These are phyloP conservation scores for Rhinoptilus africanus DNA, from an alignment of 2,113 vertebrate genomes.

Conservation along the genomic window DNA sequence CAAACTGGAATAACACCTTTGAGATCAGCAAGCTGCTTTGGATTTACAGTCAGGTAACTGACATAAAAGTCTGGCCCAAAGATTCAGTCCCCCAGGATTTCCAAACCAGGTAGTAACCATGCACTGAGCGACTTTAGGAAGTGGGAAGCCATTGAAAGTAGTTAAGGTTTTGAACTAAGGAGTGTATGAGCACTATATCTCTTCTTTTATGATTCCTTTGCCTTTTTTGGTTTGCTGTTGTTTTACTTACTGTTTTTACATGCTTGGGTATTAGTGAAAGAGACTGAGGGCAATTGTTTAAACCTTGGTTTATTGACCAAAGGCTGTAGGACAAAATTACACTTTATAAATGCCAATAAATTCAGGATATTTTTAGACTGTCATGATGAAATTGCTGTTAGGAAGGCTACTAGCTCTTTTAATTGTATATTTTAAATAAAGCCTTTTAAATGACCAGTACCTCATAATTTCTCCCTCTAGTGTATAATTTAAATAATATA, in stretches of 20 bases:
- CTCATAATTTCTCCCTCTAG: slow-evolving; percentile 42
- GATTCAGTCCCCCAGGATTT: neutral
- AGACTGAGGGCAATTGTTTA: neutral
- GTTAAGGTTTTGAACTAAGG: neutral
- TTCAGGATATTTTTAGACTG: neutral
- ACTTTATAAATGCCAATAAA: neutral
- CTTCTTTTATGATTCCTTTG: neutral
- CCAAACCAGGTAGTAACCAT: neutral
- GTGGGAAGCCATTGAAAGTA: neutral
- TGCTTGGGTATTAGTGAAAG: neutral
- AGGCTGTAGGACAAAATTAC: neutral
- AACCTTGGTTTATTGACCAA: neutral
- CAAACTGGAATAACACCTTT: slow-evolving; percentile 21
- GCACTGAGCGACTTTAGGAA: neutral
- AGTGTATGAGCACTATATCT: neutral
- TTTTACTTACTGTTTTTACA: neutral
- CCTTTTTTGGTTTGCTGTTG: neutral
- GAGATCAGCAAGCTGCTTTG: slow-evolving; percentile 17
- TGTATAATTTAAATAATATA: slow-evolving; percentile 62
- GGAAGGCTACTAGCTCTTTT: neutral
- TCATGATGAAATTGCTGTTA: neutral
- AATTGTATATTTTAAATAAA: slow-evolving; percentile 18
- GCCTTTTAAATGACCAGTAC: slow-evolving; percentile 18
- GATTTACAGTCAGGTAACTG: neutral
- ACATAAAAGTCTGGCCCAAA: slow-evolving; percentile 26